These are phyloP conservation scores for Danio aesculapii DNA, from an alignment of 2,797 vertebrate species.

Conservation along the genomic window DNA sequence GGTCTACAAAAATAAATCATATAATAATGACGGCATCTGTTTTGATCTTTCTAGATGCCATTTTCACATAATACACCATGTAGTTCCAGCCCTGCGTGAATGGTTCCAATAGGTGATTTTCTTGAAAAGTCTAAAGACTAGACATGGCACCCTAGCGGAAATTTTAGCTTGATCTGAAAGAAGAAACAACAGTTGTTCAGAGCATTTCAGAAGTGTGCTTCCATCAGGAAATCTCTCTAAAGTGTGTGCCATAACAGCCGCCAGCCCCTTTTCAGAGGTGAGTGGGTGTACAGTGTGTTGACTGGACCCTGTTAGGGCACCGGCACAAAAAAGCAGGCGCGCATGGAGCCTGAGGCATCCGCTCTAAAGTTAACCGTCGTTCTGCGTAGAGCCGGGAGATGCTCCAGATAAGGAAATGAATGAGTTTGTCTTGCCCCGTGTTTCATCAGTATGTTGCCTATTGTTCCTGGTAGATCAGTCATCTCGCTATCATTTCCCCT, in stretches of 20 bases:
- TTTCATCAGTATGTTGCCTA: constrained; percentile 38
- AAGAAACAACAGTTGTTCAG: constrained; percentile 26
- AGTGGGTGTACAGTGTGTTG: constrained; percentile 44
- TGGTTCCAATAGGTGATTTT: constrained; percentile 36
- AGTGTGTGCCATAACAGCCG: constrained; percentile 24
- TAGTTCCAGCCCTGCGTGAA: neutral
- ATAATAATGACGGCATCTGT: constrained; percentile 6
- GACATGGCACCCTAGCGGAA: neutral
- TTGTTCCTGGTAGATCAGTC: constrained; percentile 53
- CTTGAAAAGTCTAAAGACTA: neutral
- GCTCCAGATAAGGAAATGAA: constrained; percentile 42
- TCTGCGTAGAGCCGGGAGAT: constrained; percentile 22
- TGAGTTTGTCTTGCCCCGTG: constrained; percentile 46
- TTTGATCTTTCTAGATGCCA: constrained; percentile 23
- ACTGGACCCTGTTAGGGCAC: constrained; percentile 33
- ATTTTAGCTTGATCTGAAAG: constrained; percentile 25
- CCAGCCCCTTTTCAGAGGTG: constrained; percentile 31
- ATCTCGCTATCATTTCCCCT: constrained; percentile 32
- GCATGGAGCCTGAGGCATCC: constrained; percentile 28
- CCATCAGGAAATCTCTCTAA: constrained; percentile 4
- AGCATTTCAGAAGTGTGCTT: constrained; percentile 24
- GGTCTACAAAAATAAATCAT: neutral
- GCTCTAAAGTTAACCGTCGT: constrained; percentile 9
- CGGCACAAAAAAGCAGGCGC: constrained; percentile 55
- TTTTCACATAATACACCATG: constrained; percentile 14